Evolutionary conservation across 2,113 vertebrate genomes (phyloP), one percentile per base, ranked within the genome.

Genomic region (Eurystomus gularis): DNA sequence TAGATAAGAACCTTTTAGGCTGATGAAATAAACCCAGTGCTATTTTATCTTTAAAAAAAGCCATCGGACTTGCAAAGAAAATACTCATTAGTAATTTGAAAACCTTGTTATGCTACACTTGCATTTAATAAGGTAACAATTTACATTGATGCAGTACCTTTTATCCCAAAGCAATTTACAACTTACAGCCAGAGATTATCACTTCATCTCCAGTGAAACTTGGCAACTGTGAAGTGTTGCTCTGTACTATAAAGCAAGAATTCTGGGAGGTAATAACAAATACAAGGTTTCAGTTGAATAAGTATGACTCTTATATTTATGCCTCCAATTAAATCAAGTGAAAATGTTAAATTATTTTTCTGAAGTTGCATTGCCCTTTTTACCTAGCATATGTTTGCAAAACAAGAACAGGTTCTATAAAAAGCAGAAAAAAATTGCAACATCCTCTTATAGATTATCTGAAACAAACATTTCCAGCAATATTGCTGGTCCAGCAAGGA

Each of bases 101-200:
- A 96, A 73, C 70, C 66, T 73, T 73, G 87, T 87, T 88, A 96
- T 81, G 90, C 85, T 93, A 96, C 79, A 86, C 85, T 95, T 93
- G 42, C 55, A 83, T 90, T 91, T 96, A 93, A 90, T 95, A 94
- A 88, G 60, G 82, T 90, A 96, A 90, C 55, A 15, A 96, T 83
- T 94, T 96, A 81, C 39, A 95, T 93, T 95, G 94, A 96, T 95
- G 79, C 71, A 93, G 68, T 73, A 90, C 90, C 92, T 95, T 95
- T 96, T 80, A 96, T 96, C 85, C 87, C 95, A 96, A 91, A 88
- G 95, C 92, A 95, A 96, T 97, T 96, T 95, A 80, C 94, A 93
- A 96, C 20, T 96, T 96, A 92, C 51, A 90, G 78, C 80, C 72
- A 80, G 82, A 97, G 85, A 96, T 97, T 96, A 96, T 95, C 95